phyloP scores from a whole-genome alignment of 2,888 invertebrate species.

The Tillus elongatus region DNA sequence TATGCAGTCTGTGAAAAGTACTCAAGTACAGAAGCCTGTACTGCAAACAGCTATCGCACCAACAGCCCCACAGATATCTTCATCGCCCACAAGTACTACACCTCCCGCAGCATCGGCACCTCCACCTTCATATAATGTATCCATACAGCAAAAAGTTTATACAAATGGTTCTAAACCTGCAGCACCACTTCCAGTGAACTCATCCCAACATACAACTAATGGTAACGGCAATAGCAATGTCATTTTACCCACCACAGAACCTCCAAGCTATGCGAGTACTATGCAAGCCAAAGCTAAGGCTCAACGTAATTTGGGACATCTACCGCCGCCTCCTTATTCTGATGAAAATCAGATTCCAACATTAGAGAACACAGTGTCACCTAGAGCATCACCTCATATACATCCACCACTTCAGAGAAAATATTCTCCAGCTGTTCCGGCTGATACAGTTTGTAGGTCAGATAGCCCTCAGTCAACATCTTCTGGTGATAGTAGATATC shows the following conservation, averaged over 20 bases:
- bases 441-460: conserved; percentile 46
- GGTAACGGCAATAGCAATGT: conserved; percentile 28
- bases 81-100: conserved; percentile 41
- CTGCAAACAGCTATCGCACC: conserved; percentile 94
- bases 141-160: conserved; percentile 63
- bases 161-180: conserved; percentile 38
- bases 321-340: conserved; percentile 54
- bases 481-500: conserved; percentile 43
- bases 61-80: conserved; percentile 60
- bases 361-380: conserved; percentile 42
- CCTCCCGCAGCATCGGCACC: conserved; percentile 45
- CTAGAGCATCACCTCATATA: conserved; percentile 43
- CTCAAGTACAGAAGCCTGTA: conserved; percentile 90
- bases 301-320: conserved; percentile 56
- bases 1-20: conserved; percentile 94
- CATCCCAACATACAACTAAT: conserved; percentile 39
- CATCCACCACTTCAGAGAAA: conserved; percentile 63
- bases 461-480: conserved; percentile 46
- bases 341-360: conserved; percentile 41
- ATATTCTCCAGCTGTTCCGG: conserved; percentile 52
- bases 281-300: conserved; percentile 71
- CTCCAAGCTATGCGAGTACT: conserved; percentile 85
- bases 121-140: conserved; percentile 74
- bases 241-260: conserved; percentile 68
- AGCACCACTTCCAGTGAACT: conserved; percentile 33